A percentile compares a stretch with the other conserved stretches of the same genome.
These are phyloP conservation scores for Girardinus metallicus DNA, from an alignment of 2,797 vertebrate genomes.

Conservation along the genomic window DNA sequence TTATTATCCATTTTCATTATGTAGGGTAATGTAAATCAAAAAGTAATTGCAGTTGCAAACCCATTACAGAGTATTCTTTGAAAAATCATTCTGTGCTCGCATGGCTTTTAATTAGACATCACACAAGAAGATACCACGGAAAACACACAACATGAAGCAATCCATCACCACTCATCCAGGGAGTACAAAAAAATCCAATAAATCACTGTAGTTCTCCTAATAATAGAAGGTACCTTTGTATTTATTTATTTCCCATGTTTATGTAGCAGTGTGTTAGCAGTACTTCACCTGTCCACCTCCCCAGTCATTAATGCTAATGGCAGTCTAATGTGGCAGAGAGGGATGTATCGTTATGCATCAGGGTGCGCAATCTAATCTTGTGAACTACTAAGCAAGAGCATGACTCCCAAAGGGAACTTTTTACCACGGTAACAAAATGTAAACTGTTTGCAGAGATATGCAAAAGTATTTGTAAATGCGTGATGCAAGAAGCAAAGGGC, in stretches of 20 bases:
- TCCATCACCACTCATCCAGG: constrained; percentile 24
- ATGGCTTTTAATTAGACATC: constrained; percentile 14
- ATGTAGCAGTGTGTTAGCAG: constrained; percentile 42
- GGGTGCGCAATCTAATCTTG: constrained; percentile 37
- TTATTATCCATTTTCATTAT: constrained; percentile 14
- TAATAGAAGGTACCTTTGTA: constrained; percentile 41
- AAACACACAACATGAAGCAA: constrained; percentile 6
- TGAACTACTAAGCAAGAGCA: constrained; percentile 22
- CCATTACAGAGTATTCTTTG: constrained; percentile 22
- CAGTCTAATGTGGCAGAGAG: constrained; percentile 54
- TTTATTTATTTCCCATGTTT: constrained; percentile 45
- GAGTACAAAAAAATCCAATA: constrained; percentile 33
- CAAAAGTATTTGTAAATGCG: background rate
- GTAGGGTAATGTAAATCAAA: constrained; percentile 6
- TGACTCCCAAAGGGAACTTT: constrained; percentile 30
- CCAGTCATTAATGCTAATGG: constrained; percentile 39
- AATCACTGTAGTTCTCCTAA: constrained; percentile 36
- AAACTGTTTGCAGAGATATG: constrained; percentile 8
- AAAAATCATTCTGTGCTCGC: constrained; percentile 27
- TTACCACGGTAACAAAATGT: constrained; percentile 29
- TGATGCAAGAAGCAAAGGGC: constrained; percentile 3
- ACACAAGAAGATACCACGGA: constrained; percentile 23
- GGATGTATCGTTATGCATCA: constrained; percentile 38
- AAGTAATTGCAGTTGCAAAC: constrained; percentile 25
- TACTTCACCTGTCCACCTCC: constrained; percentile 47